Evolutionary conservation across 2,113 vertebrate species (phyloP).

Genomic region (Eubucco bourcierii): DNA sequence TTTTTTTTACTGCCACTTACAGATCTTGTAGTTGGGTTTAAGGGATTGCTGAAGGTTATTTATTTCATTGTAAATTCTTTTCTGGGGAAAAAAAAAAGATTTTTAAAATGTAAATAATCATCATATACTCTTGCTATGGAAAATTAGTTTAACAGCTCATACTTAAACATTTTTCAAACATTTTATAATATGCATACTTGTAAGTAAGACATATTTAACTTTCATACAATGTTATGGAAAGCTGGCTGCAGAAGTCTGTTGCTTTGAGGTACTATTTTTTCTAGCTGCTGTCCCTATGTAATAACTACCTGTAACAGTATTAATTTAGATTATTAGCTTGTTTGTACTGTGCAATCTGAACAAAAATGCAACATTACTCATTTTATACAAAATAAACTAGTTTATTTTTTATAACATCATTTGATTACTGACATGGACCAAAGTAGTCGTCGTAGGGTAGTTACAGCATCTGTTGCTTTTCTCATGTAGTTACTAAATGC

Average conservation of each 20-base stretch:
- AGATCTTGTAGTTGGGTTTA: slow-evolving; percentile 55
- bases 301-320: slow-evolving; percentile 83
- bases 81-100: slow-evolving; percentile 67
- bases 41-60: slow-evolving; percentile 79
- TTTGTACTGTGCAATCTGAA: slow-evolving; percentile 82
- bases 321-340: slow-evolving; percentile 78
- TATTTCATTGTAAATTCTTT: slow-evolving; percentile 83
- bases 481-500: slow-evolving; percentile 42
- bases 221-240: slow-evolving; percentile 74
- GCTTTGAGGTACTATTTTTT: slow-evolving; percentile 72
- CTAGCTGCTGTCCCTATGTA: slow-evolving; percentile 70
- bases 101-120: slow-evolving; percentile 80
- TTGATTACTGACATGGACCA: slow-evolving; percentile 80
- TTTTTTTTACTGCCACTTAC: slow-evolving; percentile 41
- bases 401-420: slow-evolving; percentile 85
- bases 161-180: slow-evolving; percentile 74
- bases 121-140: slow-evolving; percentile 74
- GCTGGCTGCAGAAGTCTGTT: slow-evolving; percentile 69
- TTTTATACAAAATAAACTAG: slow-evolving; percentile 80
- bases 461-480: slow-evolving; percentile 57
- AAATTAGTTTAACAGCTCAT: slow-evolving; percentile 73
- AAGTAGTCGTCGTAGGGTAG: slow-evolving; percentile 63
- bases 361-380: slow-evolving; percentile 79
- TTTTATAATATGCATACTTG: slow-evolving; percentile 75
- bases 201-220: slow-evolving; percentile 73